Percentiles rank a stretch among this genome's conserved stretches.
phyloP scores from a whole-genome alignment of 1,140 invertebrate species.

The Belonocnema kinseyi region DNA sequence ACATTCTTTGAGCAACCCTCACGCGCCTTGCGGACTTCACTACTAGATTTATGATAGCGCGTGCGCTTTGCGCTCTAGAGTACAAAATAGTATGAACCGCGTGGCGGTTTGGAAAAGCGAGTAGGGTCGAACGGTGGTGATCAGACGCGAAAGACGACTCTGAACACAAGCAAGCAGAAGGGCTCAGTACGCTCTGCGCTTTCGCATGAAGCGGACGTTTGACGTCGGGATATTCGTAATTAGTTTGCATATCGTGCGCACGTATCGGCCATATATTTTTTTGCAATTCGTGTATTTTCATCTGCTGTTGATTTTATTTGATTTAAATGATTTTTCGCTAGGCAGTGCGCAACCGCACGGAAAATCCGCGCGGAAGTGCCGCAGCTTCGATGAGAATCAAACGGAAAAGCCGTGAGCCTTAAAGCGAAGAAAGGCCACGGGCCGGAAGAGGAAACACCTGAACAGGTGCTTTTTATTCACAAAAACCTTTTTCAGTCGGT shows the following conservation, averaged over 20 bases:
- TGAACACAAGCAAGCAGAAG: constrained; percentile 11
- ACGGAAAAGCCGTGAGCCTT: not conserved
- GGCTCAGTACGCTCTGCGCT: constrained; percentile 59
- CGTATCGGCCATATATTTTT: not conserved
- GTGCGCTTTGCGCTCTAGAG: constrained; percentile 42
- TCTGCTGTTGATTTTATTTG: not conserved
- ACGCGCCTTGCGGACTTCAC: constrained; percentile 45
- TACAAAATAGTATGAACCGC: constrained; percentile 39
- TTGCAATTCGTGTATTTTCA: constrained; percentile 6
- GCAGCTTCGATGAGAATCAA: constrained; percentile 6
- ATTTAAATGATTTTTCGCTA: constrained; percentile 16
- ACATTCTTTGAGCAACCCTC: constrained; percentile 30
- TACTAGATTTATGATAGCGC: constrained; percentile 56
- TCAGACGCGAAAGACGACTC: not conserved
- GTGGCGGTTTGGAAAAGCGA: constrained; percentile 8
- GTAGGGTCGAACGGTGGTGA: not conserved
- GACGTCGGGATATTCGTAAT: constrained; percentile 49
- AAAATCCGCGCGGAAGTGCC: constrained; percentile 26
- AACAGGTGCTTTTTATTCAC: constrained; percentile 10
- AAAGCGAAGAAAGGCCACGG: constrained; percentile 10
- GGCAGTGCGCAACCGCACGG: constrained; percentile 10
- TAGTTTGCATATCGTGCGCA: constrained; percentile 44
- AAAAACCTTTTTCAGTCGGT: not conserved
- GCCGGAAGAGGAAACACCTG: constrained; percentile 9
- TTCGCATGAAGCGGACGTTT: constrained; percentile 40